Evolutionary conservation across 1,140 invertebrate genomes (phyloP).

Genomic region (Calliphora vicina): DNA sequence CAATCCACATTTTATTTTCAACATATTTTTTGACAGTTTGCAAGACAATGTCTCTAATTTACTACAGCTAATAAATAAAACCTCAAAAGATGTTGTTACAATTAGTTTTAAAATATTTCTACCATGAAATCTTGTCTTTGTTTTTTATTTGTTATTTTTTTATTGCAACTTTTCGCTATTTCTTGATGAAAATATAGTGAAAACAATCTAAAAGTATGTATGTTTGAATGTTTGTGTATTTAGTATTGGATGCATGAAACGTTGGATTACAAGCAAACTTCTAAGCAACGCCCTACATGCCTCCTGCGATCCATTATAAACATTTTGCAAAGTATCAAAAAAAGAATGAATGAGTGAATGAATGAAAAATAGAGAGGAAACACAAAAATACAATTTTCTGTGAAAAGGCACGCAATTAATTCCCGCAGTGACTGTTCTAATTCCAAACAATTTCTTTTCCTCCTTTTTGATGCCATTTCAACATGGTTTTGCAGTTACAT

Average conservation of each 20-base stretch:
- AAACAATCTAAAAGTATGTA: background rate
- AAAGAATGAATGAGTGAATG: too few species aligned
- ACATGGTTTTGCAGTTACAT: background rate
- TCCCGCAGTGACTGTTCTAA: constrained; percentile 26
- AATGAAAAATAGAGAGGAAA: too few species aligned
- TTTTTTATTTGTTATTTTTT: background rate
- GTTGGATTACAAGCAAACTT: background rate
- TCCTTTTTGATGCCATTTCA: background rate
- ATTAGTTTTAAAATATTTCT: background rate
- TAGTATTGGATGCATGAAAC: background rate
- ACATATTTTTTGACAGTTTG: too few species aligned
- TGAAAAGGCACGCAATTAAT: constrained; percentile 32
- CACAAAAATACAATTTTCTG: background rate
- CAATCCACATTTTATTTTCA: too few species aligned
- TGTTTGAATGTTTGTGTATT: background rate
- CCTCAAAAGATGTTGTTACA: background rate
- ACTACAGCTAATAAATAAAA: background rate
- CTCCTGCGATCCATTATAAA: too few species aligned
- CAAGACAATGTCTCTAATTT: background rate
- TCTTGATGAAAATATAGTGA: background rate
- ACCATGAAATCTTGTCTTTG: background rate
- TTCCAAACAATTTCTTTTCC: constrained; percentile 1
- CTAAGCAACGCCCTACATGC: background rate
- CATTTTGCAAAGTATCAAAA: too few species aligned
- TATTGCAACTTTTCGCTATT: background rate